Evolutionary conservation across 2,888 invertebrate species (phyloP).

Genomic region (Drosophila robusta): DNA sequence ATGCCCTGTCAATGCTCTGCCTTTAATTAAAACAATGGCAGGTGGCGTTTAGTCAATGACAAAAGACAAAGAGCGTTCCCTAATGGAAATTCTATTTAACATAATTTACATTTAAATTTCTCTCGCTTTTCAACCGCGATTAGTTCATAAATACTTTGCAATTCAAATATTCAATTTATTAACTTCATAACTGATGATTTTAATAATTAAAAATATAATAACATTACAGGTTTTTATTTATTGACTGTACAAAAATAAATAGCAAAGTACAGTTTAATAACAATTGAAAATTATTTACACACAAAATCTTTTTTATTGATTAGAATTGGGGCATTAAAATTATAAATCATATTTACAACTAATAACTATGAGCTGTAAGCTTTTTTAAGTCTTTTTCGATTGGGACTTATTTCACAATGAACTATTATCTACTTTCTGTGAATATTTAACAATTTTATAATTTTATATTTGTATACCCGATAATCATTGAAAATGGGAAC

Average conservation of each 20-base stretch:
- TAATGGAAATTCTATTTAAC: constrained; percentile 18
- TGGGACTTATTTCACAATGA: too few species aligned
- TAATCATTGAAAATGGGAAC: too few species aligned
- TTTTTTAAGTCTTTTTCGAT: too few species aligned
- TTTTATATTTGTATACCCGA: too few species aligned
- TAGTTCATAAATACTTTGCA: not conserved
- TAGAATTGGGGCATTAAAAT: too few species aligned
- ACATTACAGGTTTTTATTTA: not conserved
- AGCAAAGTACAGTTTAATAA: not conserved
- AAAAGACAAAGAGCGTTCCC: constrained; percentile 4
- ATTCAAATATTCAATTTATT: not conserved
- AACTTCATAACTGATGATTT: not conserved
- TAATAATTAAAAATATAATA: not conserved
- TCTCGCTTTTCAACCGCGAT: not conserved
- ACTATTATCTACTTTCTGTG: too few species aligned
- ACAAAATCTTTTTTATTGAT: too few species aligned
- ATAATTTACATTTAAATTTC: constrained; percentile 15
- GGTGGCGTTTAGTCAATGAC: constrained; percentile 7
- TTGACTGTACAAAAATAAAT: not conserved
- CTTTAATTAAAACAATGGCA: constrained; percentile 36
- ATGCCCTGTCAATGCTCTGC: constrained; percentile 25
- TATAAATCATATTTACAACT: too few species aligned
- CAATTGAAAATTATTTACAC: not conserved
- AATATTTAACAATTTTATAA: too few species aligned
- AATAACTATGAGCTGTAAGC: too few species aligned